phyloP scores from a whole-genome alignment of 2,888 invertebrate species.

The Nomada flava region DNA sequence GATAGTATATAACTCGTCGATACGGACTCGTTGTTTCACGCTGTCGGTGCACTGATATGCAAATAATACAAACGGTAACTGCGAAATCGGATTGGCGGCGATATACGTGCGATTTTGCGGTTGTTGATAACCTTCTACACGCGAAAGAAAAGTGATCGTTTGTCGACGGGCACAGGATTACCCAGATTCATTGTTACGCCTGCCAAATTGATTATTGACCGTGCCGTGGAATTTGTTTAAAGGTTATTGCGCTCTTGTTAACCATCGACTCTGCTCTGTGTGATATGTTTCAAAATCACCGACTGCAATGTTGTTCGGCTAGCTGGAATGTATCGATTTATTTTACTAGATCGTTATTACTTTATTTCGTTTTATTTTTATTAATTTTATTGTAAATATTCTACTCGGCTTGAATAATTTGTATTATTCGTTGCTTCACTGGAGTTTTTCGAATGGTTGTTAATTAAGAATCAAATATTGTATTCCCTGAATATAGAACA shows the following conservation, averaged over 20 bases:
- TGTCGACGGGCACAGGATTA: slow-evolving; percentile 41
- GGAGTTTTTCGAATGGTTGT: too few relatives aligned
- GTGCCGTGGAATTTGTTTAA: slow-evolving; percentile 28
- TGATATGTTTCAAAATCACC: background rate
- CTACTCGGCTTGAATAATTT: too few relatives aligned
- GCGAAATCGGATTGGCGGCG: slow-evolving; percentile 59
- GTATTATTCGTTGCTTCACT: too few relatives aligned
- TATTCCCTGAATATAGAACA: too few relatives aligned
- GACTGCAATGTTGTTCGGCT: too few relatives aligned
- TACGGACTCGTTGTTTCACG: slow-evolving; percentile 41
- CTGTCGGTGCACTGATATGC: slow-evolving; percentile 54
- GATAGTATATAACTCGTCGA: slow-evolving; percentile 12
- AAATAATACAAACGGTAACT: slow-evolving; percentile 55
- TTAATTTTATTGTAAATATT: too few relatives aligned
- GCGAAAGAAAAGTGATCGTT: slow-evolving; percentile 44
- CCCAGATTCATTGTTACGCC: slow-evolving; percentile 22
- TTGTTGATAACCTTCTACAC: slow-evolving; percentile 36
- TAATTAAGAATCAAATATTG: too few relatives aligned
- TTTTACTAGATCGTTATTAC: too few relatives aligned
- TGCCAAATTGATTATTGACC: slow-evolving; percentile 45
- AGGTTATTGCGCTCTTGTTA: slow-evolving; percentile 12
- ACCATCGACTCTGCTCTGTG: background rate
- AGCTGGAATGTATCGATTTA: too few relatives aligned
- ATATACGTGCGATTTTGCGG: slow-evolving; percentile 59
- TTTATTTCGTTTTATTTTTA: too few relatives aligned